Percentiles rank a stretch among this genome's conserved stretches.
Conservation (phyloP, 2,888 invertebrate genomes). For the Epiperipatus broadwayi region DNA sequence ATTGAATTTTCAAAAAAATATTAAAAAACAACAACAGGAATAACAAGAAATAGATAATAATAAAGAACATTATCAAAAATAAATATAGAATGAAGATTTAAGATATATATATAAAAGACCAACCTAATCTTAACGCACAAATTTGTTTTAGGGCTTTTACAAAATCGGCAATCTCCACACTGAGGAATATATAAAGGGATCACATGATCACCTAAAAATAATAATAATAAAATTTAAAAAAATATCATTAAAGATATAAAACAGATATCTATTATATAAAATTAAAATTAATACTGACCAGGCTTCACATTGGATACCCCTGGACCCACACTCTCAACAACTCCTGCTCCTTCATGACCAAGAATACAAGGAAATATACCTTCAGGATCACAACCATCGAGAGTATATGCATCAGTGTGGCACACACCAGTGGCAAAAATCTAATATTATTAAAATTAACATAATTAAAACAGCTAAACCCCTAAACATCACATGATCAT, state of each 20-base stretch:
- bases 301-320: slow-evolving; percentile 65
- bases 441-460: slow-evolving; percentile 51
- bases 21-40: slow-evolving; percentile 12
- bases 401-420: slow-evolving; percentile 79
- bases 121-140: slow-evolving; percentile 78
- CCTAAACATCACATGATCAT: too few species aligned
- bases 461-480: too few species aligned
- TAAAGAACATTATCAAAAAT: background rate
- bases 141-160: slow-evolving; percentile 85
- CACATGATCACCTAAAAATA: slow-evolving; percentile 64
- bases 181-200: slow-evolving; percentile 90
- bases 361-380: slow-evolving; percentile 76
- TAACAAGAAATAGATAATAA: slow-evolving; percentile 1
- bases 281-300: slow-evolving; percentile 40
- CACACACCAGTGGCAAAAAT: slow-evolving; percentile 63
- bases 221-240: background rate
- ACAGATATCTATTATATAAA: too few species aligned
- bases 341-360: slow-evolving; percentile 89
- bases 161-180: slow-evolving; percentile 89
- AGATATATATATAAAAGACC: background rate
- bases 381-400: slow-evolving; percentile 68
- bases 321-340: slow-evolving; percentile 90
- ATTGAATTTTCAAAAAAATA: too few species aligned
- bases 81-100: too few species aligned
- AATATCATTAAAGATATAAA: background rate